Base-by-base conservation (phyloP, 2,797 vertebrate species). In the Sebastes minor region DNA sequence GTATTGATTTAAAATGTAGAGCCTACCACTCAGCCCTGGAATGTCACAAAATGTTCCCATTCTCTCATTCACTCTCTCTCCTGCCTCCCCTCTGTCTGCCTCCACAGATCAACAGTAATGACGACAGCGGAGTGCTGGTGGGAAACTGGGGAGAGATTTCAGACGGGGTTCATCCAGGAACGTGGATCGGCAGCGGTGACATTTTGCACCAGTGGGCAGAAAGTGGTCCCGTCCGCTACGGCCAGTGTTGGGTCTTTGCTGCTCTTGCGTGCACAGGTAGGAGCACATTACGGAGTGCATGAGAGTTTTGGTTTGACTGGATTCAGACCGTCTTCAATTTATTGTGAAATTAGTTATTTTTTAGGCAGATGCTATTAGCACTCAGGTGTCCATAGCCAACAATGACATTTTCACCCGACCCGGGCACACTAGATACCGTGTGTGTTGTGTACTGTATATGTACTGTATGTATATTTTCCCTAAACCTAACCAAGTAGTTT, bases 221-320 rank as follows among this genome's bases (percentile, higher is more conserved):
- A 0, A 89, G 95, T 46, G 95, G 96, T 25, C 95, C 93, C 0
- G 97, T 98, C 82, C 86, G 91, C 63, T 98, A 96, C 0, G 96
- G 97, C 65, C 97, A 98, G 85, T 97, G 97, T 86, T 97, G 97
- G 97, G 96, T 98, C 33, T 98, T 97, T 5, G 97, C 97, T 0
- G 97, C 97, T 0, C 95, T 98, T 66, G 96, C 89, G 0, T 98
- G 97, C 88, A 96, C 97, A 35, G 97, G 97, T 97, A 27, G 9
- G 84, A 57, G 12, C n/a, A 28, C 35, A 65, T 1, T 49, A 9
- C 25, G 18, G 12, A 38, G 35, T 14, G 35, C 35, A 63, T 62
- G 13, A 49, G 2, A 10, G 23, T 61, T 18, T 22, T 65, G 2
- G 25, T 46, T 56, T 35, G 12, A 27, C 4, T 75, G 0, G 11